Percentiles rank a stretch among this genome's conserved stretches.
phyloP scores from a whole-genome alignment of 2,113 vertebrate species.

The Pithys albifrons region DNA sequence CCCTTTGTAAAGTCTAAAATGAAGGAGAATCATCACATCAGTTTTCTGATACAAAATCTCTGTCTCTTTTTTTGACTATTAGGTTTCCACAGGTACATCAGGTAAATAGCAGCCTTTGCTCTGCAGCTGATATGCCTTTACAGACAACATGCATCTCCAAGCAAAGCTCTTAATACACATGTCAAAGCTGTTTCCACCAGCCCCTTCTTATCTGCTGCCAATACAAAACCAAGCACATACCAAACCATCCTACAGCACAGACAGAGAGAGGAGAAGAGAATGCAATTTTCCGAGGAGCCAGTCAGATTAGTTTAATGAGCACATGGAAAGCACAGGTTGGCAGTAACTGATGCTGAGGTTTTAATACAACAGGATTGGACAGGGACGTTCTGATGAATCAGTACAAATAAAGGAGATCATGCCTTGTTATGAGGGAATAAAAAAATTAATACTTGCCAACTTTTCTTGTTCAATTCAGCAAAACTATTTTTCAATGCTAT shows the following conservation, averaged over 20 bases:
- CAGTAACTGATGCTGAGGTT: conserved; percentile 61
- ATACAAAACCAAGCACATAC: conserved; percentile 64
- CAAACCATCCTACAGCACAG: conserved; percentile 58
- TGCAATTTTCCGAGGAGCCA: conserved; percentile 65
- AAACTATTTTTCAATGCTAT: conserved; percentile 71
- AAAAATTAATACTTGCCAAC: conserved; percentile 85
- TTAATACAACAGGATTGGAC: conserved; percentile 20
- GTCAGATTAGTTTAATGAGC: conserved; percentile 70
- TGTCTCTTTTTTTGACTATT: conserved; percentile 48
- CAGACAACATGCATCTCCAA: conserved; percentile 81
- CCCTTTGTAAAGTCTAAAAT: conserved; percentile 99
- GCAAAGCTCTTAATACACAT: conserved; percentile 73
- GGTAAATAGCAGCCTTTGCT: conserved; percentile 65
- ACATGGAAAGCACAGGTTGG: conserved; percentile 35
- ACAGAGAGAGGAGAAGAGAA: conserved; percentile 42
- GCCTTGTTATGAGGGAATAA: conserved; percentile 78
- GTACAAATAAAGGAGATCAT: conserved; percentile 76
- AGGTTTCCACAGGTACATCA: conserved; percentile 33
- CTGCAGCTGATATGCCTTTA: conserved; percentile 66
- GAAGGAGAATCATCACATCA: conserved; percentile 96
- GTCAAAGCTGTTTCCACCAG: conserved; percentile 69
- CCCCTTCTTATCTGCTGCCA: conserved; percentile 66
- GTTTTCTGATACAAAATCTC: conserved; percentile 69
- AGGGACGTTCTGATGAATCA: conserved; percentile 34
- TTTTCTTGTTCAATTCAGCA: conserved; percentile 77